Conservation (phyloP, 2,888 invertebrate species). For the Eudasyphora cyanicolor region DNA sequence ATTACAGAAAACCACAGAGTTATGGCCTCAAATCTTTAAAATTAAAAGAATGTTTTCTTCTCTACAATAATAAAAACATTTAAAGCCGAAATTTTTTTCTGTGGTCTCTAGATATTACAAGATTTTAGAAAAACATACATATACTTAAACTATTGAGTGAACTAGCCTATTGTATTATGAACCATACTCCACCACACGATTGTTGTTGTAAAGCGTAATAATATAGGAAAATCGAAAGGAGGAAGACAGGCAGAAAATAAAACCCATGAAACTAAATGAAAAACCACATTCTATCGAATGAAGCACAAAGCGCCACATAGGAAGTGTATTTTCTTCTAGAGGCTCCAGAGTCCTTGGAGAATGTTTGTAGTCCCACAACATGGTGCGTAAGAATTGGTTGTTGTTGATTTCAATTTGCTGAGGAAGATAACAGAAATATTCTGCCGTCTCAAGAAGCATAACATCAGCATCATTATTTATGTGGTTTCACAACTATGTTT, state of each 20-base stretch:
- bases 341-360: background rate
- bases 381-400: background rate
- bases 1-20: too few species aligned
- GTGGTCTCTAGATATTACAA: too few species aligned
- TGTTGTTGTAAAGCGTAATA: background rate
- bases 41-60: too few species aligned
- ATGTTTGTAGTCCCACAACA: background rate
- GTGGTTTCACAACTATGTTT: background rate
- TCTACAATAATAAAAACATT: too few species aligned
- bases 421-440: background rate
- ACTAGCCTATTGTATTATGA: background rate
- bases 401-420: background rate
- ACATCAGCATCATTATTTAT: conserved; percentile 2
- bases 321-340: background rate
- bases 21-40: too few species aligned
- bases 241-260: background rate
- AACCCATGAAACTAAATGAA: background rate
- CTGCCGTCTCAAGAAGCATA: background rate
- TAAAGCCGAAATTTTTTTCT: too few species aligned
- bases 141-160: too few species aligned
- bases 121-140: too few species aligned
- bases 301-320: background rate
- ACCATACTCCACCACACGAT: too few species aligned
- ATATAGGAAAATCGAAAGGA: background rate
- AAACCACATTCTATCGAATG: background rate